Percentiles rank a stretch among this genome's conserved stretches.
Conservation (phyloP, 2,797 vertebrate species). For the Trichosurus vulpecula region DNA sequence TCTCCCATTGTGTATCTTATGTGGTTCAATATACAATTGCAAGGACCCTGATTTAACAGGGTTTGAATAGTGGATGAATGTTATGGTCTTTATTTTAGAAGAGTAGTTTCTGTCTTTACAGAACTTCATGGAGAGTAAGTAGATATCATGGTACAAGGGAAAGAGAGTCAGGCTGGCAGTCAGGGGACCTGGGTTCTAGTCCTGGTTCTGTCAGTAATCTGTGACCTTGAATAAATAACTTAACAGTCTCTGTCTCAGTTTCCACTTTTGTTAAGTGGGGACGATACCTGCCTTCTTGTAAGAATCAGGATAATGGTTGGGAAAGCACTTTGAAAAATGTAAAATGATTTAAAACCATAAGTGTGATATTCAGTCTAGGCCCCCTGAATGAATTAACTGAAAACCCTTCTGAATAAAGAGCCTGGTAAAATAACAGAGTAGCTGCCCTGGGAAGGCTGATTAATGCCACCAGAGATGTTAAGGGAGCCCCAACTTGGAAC, state of each 20-base stretch:
- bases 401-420: conserved; percentile 18
- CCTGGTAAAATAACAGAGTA: not conserved
- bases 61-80: not conserved
- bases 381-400: conserved; percentile 14
- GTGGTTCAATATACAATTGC: conserved; percentile 59
- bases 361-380: not conserved
- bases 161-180: conserved; percentile 30
- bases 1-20: conserved; percentile 38
- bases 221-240: conserved; percentile 18
- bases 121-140: conserved; percentile 45
- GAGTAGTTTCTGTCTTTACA: conserved; percentile 54
- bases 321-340: conserved; percentile 3
- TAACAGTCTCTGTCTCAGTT: conserved; percentile 34
- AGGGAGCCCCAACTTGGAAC: conserved; percentile 6
- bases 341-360: not conserved
- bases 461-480: conserved; percentile 4
- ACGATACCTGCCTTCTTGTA: conserved; percentile 16
- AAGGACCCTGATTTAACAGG: conserved; percentile 54
- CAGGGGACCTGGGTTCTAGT: not conserved
- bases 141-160: conserved; percentile 16
- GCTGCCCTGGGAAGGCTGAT: not conserved
- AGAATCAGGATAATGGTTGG: conserved; percentile 11
- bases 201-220: conserved; percentile 14
- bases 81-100: conserved; percentile 58
- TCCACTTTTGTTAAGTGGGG: conserved; percentile 15